These are phyloP conservation scores for Datnioides undecimradiatus DNA, from an alignment of 2,113 vertebrate genomes.

Conservation along the genomic window DNA sequence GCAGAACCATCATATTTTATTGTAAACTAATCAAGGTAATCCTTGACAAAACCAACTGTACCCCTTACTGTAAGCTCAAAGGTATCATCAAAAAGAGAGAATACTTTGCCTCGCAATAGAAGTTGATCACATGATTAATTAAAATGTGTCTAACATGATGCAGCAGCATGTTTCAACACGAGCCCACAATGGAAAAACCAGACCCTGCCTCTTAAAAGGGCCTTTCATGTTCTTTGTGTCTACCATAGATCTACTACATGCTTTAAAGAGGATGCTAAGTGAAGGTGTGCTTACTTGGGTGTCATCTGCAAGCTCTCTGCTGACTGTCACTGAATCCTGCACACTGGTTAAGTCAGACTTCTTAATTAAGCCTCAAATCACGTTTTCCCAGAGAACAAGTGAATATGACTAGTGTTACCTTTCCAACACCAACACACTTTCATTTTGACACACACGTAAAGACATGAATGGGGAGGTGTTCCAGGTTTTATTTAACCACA, in stretches of 20 bases:
- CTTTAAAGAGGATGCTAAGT: no score
- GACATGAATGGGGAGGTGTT: constrained; percentile 28
- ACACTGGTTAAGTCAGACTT: background rate
- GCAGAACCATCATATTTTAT: background rate
- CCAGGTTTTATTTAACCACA: constrained; percentile 72
- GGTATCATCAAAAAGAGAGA: background rate
- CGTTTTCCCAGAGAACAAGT: background rate
- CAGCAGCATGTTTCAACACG: no score
- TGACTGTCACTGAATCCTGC: no score
- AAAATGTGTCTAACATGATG: no score
- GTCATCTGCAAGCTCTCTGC: no score
- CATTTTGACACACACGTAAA: background rate
- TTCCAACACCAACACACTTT: background rate
- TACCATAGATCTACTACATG: no score
- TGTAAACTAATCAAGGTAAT: background rate
- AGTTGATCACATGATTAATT: background rate
- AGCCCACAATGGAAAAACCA: no score
- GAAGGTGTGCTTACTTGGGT: no score
- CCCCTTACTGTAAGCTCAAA: background rate
- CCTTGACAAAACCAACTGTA: background rate
- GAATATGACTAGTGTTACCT: background rate
- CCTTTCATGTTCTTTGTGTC: no score
- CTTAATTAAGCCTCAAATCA: background rate
- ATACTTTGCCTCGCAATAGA: background rate
- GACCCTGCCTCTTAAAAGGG: no score